Percentiles rank a stretch among this genome's conserved stretches.
Evolutionary conservation across 2,888 invertebrate species (phyloP).

Genomic region (Drosophila kambysellisi): DNA sequence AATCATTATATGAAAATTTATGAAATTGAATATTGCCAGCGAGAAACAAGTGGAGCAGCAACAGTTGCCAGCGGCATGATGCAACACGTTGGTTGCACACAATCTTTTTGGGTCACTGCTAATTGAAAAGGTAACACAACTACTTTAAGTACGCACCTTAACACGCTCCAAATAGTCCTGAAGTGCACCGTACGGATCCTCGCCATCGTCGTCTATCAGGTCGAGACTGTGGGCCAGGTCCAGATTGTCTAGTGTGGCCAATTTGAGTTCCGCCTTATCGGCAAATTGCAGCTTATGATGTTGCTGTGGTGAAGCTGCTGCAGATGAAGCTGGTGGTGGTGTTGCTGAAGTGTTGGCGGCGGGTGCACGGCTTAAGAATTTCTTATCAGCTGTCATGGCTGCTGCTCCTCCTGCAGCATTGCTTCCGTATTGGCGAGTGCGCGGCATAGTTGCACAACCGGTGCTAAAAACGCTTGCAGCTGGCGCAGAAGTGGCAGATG

Average conservation of each 20-base stretch:
- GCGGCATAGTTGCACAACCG: conserved; percentile 83
- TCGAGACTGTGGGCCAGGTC: conserved; percentile 81
- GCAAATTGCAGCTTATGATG: conserved; percentile 75
- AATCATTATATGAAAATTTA: conserved; percentile 59
- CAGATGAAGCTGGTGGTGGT: conserved; percentile 45
- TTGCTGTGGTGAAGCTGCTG: conserved; percentile 46
- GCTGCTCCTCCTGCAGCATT: conserved; percentile 49
- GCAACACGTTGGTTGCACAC: conserved; percentile 24
- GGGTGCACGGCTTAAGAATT: conserved; percentile 70
- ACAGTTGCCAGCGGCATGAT: background rate
- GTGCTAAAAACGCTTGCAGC: conserved; percentile 75
- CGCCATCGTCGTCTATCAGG: conserved; percentile 80
- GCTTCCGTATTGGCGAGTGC: conserved; percentile 76
- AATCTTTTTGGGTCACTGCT: conserved; percentile 2
- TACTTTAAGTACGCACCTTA: conserved; percentile 77
- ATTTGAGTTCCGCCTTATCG: conserved; percentile 74
- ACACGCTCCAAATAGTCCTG: conserved; percentile 85
- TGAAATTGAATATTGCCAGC: conserved; percentile 56
- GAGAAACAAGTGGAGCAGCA: conserved; percentile 48
- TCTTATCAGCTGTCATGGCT: conserved; percentile 81
- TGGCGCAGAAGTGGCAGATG: conserved; percentile 52
- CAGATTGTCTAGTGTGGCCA: conserved; percentile 82
- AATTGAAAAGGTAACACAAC: background rate
- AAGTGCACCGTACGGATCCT: conserved; percentile 84
- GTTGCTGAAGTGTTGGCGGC: conserved; percentile 49